These are phyloP conservation scores for Brachionus rubens DNA, from an alignment of 1,140 invertebrate genomes.

Conservation along the genomic window DNA sequence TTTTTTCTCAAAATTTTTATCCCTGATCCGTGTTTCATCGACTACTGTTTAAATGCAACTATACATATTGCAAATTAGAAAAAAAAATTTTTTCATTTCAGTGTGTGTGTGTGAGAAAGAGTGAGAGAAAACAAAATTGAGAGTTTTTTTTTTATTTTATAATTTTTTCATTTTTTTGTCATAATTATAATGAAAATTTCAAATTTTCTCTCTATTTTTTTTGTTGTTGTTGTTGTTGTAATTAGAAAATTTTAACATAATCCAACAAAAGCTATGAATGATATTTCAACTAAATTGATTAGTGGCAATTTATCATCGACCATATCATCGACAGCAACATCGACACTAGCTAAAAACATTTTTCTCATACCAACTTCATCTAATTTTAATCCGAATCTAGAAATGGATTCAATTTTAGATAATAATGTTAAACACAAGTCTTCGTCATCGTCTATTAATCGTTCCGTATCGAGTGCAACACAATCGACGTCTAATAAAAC, in stretches of 20 bases:
- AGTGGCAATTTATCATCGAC: slow-evolving; percentile 39
- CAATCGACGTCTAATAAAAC: background rate
- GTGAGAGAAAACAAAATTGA: background rate
- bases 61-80: too few species aligned
- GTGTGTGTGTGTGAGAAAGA: background rate
- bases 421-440: background rate
- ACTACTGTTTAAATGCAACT: too few species aligned
- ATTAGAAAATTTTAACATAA: background rate
- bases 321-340: slow-evolving; percentile 25
- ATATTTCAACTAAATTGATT: slow-evolving; percentile 7
- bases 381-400: slow-evolving; percentile 35
- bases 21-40: too few species aligned
- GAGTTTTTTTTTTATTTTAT: slow-evolving; percentile 6
- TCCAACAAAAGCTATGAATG: background rate
- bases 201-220: slow-evolving; percentile 24
- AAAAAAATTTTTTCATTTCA: too few species aligned
- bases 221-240: too few species aligned
- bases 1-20: too few species aligned
- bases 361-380: background rate
- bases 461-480: background rate
- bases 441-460: background rate
- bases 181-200: slow-evolving; percentile 42
- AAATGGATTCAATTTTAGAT: slow-evolving; percentile 43
- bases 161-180: slow-evolving; percentile 22
- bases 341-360: slow-evolving; percentile 27